Percentiles rank a stretch among this genome's conserved stretches.
Evolutionary conservation across 2,888 invertebrate genomes (phyloP).

Genomic region (Cryptops parisi): DNA sequence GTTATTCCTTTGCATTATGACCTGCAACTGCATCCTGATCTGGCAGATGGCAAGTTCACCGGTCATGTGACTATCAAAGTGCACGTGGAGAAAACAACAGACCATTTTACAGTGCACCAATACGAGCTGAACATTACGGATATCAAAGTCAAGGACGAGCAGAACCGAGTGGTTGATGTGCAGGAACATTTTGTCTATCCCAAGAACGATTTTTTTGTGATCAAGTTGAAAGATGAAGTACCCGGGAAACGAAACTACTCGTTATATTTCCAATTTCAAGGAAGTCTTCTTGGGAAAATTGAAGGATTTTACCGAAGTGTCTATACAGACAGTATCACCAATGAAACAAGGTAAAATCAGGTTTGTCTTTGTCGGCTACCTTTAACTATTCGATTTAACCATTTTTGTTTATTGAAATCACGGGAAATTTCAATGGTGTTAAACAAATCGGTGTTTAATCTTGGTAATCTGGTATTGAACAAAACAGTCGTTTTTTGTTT

Average conservation of each 20-base stretch:
- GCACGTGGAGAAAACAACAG: constrained; percentile 26
- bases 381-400: too few species aligned
- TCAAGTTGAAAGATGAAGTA: background rate
- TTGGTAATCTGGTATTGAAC: too few species aligned
- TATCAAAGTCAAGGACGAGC: background rate
- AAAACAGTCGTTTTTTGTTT: too few species aligned
- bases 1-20: constrained; percentile 51
- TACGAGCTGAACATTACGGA: constrained; percentile 41
- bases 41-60: constrained; percentile 40
- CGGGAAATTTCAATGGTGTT: too few species aligned
- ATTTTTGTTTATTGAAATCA: too few species aligned
- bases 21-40: constrained; percentile 48
- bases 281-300: constrained; percentile 48
- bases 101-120: constrained; percentile 41
- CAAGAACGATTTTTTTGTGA: background rate
- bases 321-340: constrained; percentile 30
- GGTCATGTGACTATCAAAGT: constrained; percentile 40
- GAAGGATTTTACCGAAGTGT: constrained; percentile 58
- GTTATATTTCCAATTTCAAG: constrained; percentile 45
- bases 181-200: background rate
- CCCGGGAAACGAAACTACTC: constrained; percentile 37
- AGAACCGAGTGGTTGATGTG: background rate
- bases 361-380: background rate
- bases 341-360: constrained; percentile 8
- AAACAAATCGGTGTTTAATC: too few species aligned